These are phyloP conservation scores for Microplitis demolitor DNA, from an alignment of 1,140 invertebrate genomes.

Conservation along the genomic window DNA sequence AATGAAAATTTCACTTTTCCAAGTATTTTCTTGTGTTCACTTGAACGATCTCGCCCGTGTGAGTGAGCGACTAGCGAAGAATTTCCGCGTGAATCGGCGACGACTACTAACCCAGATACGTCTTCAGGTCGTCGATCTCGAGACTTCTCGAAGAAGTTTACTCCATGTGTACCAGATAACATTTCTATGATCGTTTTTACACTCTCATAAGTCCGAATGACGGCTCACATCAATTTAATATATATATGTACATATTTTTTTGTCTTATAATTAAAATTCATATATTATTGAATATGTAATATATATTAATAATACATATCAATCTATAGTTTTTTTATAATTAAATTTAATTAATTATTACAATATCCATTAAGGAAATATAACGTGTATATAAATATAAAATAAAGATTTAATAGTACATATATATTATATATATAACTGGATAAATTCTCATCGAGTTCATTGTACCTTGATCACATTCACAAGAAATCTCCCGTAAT, in stretches of 20 bases:
- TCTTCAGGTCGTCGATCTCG: constrained; percentile 59
- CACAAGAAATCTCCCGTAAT: constrained; percentile 1
- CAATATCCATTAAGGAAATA: too few relatives aligned
- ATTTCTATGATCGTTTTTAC: constrained; percentile 22
- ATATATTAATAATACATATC: too few relatives aligned
- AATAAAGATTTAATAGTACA: neutral
- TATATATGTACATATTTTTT: too few relatives aligned
- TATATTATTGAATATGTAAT: too few relatives aligned
- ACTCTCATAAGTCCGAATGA: constrained; percentile 1
- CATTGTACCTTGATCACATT: neutral
- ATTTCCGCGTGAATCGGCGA: constrained; percentile 60
- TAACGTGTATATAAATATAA: neutral
- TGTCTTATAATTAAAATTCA: too few relatives aligned
- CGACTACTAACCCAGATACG: constrained; percentile 63
- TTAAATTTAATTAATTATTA: too few relatives aligned
- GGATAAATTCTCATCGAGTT: neutral
- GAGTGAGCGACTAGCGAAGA: constrained; percentile 44
- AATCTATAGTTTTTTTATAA: neutral
- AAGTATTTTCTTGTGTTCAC: neutral
- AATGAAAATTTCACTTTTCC: constrained; percentile 53
- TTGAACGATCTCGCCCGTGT: constrained; percentile 5
- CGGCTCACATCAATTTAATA: neutral
- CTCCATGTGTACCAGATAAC: constrained; percentile 27
- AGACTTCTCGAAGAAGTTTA: constrained; percentile 42
- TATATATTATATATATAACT: neutral